These are phyloP conservation scores for Stigmatopora nigra DNA, from an alignment of 2,113 vertebrate genomes.

Conservation along the genomic window DNA sequence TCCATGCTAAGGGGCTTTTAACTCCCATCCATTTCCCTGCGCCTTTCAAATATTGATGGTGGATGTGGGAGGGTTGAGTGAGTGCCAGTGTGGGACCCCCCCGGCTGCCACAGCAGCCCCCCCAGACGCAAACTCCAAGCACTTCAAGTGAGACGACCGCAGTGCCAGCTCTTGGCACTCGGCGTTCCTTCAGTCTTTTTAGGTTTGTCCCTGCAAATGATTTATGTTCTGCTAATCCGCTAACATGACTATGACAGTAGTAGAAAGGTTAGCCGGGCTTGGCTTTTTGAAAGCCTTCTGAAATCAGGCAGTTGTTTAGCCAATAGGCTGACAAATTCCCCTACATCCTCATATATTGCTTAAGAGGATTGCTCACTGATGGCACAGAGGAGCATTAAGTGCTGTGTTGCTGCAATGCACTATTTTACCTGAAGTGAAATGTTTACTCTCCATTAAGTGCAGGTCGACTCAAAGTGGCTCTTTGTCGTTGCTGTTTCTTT, in stretches of 20 bases:
- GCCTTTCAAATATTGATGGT: constrained; percentile 76
- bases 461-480: constrained; percentile 5
- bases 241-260: constrained; percentile 44
- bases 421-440: constrained; percentile 20
- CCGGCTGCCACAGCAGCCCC: constrained; percentile 47
- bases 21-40: constrained; percentile 66
- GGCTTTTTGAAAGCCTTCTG: constrained; percentile 46
- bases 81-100: constrained; percentile 64
- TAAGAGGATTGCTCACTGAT: constrained; percentile 36
- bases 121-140: constrained; percentile 33
- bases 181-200: constrained; percentile 42
- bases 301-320: constrained; percentile 57
- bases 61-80: constrained; percentile 67
- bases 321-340: constrained; percentile 45
- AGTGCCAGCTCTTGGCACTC: constrained; percentile 56
- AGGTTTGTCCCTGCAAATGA: constrained; percentile 58
- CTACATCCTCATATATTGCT: constrained; percentile 26
- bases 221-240: constrained; percentile 54
- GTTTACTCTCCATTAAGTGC: constrained; percentile 13
- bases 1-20: constrained; percentile 75
- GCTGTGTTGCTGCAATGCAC: constrained; percentile 16
- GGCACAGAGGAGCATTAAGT: constrained; percentile 3
- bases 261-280: constrained; percentile 31
- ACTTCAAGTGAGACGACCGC: constrained; percentile 24
- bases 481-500: constrained; percentile 5